Base-by-base conservation (phyloP, 2,888 invertebrate species). In the Thereva nobilitata region DNA sequence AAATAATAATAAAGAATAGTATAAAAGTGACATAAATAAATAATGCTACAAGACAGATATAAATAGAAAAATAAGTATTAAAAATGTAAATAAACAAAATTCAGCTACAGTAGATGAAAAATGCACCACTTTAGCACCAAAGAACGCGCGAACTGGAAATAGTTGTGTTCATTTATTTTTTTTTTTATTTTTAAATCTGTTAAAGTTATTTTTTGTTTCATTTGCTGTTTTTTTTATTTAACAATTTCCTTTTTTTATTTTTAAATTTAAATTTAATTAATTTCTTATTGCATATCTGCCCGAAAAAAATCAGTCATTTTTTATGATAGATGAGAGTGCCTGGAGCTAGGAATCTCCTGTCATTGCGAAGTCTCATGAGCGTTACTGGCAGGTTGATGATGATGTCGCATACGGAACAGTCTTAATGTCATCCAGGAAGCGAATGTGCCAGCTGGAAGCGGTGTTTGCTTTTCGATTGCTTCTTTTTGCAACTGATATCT, bases 401-500 rank as follows among this genome's bases (percentile, higher is more conserved):
- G 71, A 63, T 80, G 77, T 70, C 82, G 83, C 69, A 84, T 80
- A 37, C 87, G 85, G 47, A 89, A 82, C 8, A 90, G 82, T 64
- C 89, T 81, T 55, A 89, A 74, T 1, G 89, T 87, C 86, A 90
- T 89, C 89, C 90, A 89, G 38, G 87, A 88, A n/a, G 89, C 88
- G 7, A 90, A 81, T 0, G 89, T 86, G 66, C 87, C 86, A 0
- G 87, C 86, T 0, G 86, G 83, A 2, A 85, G 84, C 2, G 86
- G 85, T 0, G 83, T 81, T 70, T 82, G 82, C 45, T 83, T 82
- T 23, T 84, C 83, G 63, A 83, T 81, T 1, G 85, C 84, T 69
- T 91, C 87, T 70, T 90, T 89, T 73, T 92, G 90, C 68, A 90
- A 82, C 75, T 93, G 93, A 75, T 90, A 86, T 72, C 88, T 84